A percentile compares a stretch with the other conserved stretches of the same genome.
Evolutionary conservation across 1,140 invertebrate genomes (phyloP).

Genomic region (Calycopis cecrops): DNA sequence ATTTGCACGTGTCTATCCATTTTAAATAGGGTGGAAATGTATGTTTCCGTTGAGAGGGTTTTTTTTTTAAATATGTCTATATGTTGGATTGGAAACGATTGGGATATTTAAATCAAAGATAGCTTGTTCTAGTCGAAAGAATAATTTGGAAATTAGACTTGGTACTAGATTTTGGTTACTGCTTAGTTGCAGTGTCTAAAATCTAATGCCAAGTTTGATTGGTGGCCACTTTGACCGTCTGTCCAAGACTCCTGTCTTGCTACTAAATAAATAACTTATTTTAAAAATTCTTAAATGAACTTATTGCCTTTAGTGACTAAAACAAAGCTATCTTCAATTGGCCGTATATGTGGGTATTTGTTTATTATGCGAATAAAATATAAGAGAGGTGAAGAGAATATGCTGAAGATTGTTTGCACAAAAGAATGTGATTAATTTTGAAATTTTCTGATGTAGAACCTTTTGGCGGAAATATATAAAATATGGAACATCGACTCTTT

Average conservation of each 20-base stretch:
- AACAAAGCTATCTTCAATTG: slow-evolving; percentile 1
- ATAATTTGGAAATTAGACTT: no score
- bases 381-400: not conserved
- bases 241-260: no score
- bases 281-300: no score
- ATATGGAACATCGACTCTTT: no score
- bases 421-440: not conserved
- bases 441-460: not conserved
- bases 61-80: not conserved
- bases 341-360: slow-evolving; percentile 7
- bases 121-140: not conserved
- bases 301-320: not conserved
- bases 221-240: no score
- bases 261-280: no score
- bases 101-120: slow-evolving; percentile 1
- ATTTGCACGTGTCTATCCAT: slow-evolving; percentile 12
- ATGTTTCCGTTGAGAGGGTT: not conserved
- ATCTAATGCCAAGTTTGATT: no score
- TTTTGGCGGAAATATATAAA: not conserved
- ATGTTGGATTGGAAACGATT: slow-evolving; percentile 6
- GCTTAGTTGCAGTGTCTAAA: no score
- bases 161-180: no score
- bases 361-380: not conserved
- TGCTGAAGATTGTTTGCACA: not conserved
- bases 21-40: not conserved